Percentiles rank a stretch among this genome's conserved stretches.
Conservation (phyloP, 2,113 vertebrate species). For the Caretta caretta region DNA sequence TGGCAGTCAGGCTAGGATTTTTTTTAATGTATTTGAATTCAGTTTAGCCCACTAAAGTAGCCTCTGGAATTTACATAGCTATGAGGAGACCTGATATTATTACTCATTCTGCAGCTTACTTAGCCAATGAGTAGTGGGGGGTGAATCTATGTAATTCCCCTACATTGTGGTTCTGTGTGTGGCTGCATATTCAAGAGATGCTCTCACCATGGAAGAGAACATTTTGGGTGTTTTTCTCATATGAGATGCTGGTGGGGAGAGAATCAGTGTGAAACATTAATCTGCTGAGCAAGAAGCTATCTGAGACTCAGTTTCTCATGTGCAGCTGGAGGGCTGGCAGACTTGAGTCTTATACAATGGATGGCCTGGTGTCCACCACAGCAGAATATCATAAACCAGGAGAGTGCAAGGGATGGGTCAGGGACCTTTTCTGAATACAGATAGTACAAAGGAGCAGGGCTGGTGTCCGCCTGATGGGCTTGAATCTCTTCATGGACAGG, state of each 20-base stretch:
- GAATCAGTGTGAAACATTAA: neutral
- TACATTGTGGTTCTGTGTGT: neutral
- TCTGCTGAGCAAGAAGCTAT: neutral
- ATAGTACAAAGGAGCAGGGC: neutral
- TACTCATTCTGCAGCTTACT: neutral
- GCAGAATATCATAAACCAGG: neutral
- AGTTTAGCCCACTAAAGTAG: neutral
- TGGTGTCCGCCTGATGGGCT: slow-evolving; percentile 11
- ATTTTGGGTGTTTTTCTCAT: neutral
- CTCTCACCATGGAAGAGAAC: neutral
- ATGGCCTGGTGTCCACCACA: neutral
- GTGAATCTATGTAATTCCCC: neutral
- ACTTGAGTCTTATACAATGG: neutral
- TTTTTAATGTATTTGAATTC: neutral
- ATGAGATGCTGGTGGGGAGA: neutral
- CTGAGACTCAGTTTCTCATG: neutral
- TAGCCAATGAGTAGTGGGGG: neutral
- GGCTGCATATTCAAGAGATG: fast-evolving
- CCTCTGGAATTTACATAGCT: slow-evolving; percentile 4
- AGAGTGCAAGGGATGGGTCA: neutral
- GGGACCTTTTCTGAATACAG: neutral
- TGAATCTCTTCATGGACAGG: neutral
- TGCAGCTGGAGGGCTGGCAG: neutral
- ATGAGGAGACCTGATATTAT: neutral
- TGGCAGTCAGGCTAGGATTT: neutral